These are phyloP conservation scores for Pediacus dermestoides DNA, from an alignment of 2,888 invertebrate genomes.

Conservation along the genomic window DNA sequence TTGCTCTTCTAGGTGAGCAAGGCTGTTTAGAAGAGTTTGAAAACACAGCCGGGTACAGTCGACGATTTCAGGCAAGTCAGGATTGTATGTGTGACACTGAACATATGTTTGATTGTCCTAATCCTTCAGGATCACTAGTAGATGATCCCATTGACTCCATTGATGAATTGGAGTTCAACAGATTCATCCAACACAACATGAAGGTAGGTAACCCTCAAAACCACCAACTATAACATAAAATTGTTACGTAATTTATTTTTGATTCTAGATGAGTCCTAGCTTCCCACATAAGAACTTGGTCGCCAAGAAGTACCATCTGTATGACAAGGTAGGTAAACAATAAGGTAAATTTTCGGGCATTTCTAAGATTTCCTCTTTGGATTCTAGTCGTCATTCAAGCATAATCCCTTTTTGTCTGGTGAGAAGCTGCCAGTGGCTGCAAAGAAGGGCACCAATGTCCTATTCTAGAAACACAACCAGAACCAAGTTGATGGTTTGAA, in stretches of 20 bases:
- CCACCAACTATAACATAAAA: background rate
- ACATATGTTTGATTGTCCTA: constrained; percentile 92
- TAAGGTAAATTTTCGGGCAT: too few relatives aligned
- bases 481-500: constrained; percentile 18
- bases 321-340: constrained; percentile 46
- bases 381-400: constrained; percentile 10
- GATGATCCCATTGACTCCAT: constrained; percentile 44
- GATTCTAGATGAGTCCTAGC: constrained; percentile 34
- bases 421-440: constrained; percentile 88
- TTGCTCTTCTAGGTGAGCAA: constrained; percentile 60
- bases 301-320: constrained; percentile 71
- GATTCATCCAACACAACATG: constrained; percentile 59
- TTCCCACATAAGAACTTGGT: constrained; percentile 65
- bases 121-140: constrained; percentile 48
- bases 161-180: constrained; percentile 60
- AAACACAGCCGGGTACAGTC: constrained; percentile 92
- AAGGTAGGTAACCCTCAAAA: constrained; percentile 49
- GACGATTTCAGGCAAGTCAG: constrained; percentile 86
- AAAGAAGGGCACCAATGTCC: constrained; percentile 81
- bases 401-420: constrained; percentile 80
- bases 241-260: constrained; percentile 2
- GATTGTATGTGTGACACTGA: constrained; percentile 98
- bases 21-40: constrained; percentile 90
- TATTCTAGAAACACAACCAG: constrained; percentile 40
- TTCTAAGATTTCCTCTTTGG: background rate